These are phyloP conservation scores for Cyprinodon diabolis DNA, from an alignment of 2,797 vertebrate genomes.

Conservation along the genomic window DNA sequence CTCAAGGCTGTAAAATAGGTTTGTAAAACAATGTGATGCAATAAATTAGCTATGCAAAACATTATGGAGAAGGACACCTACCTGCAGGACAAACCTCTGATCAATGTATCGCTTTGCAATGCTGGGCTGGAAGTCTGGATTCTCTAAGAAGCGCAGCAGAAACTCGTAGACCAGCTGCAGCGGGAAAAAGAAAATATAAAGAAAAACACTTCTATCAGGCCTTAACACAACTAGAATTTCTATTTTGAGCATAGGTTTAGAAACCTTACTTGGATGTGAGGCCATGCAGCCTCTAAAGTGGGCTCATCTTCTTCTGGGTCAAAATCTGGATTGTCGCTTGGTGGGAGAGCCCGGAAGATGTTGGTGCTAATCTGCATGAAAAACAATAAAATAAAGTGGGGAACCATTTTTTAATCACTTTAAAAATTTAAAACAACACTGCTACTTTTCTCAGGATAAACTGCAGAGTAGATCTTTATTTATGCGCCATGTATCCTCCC, in stretches of 20 bases:
- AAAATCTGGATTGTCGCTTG: slow-evolving; percentile 97
- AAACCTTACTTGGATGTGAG: slow-evolving; percentile 90
- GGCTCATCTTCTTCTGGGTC: slow-evolving; percentile 99
- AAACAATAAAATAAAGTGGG: slow-evolving; percentile 4
- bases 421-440: background rate
- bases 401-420: background rate
- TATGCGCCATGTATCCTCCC: background rate
- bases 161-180: slow-evolving; percentile 98
- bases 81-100: slow-evolving; percentile 99
- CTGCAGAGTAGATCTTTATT: background rate
- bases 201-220: background rate
- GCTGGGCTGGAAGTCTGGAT: slow-evolving; percentile 96
- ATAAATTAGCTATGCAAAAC: background rate
- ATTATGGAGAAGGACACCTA: slow-evolving; percentile 60
- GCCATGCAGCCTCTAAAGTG: slow-evolving; percentile 96
- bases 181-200: slow-evolving; percentile 6
- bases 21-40: background rate
- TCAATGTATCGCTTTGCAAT: slow-evolving; percentile 95
- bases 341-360: slow-evolving; percentile 96
- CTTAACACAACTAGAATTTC: background rate
- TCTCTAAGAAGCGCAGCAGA: slow-evolving; percentile 96
- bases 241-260: background rate
- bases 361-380: slow-evolving; percentile 91
- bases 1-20: background rate
- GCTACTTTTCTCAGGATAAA: background rate